Conservation (phyloP, 2,113 vertebrate species). For the Crotalus viridis region DNA sequence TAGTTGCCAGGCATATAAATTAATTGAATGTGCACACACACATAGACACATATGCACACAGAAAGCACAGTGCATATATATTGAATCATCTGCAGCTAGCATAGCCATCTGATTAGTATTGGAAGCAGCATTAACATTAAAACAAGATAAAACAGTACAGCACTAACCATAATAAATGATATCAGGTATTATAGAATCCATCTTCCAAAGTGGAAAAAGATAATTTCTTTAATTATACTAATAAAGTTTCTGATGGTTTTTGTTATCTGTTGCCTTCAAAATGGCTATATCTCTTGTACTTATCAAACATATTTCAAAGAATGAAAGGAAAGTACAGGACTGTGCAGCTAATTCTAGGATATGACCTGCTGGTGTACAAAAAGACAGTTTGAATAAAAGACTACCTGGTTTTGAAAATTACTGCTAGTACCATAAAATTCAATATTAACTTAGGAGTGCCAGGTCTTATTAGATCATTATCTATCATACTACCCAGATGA, state of each 20-base stretch:
- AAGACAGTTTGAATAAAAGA: not conserved
- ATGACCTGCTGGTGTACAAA: not conserved
- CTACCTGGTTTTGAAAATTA: not conserved
- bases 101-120: not conserved
- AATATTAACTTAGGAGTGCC: not conserved
- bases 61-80: not conserved
- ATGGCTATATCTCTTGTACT: not conserved
- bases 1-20: not conserved
- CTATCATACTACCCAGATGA: not conserved
- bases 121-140: not conserved
- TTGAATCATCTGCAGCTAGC: not conserved
- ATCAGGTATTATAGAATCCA: not conserved
- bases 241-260: not conserved
- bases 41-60: not conserved
- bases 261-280: not conserved
- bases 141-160: not conserved
- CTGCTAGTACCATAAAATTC: not conserved
- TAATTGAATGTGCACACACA: not conserved
- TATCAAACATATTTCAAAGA: not conserved
- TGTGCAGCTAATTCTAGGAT: not conserved
- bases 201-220: not conserved
- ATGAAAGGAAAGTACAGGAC: not conserved
- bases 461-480: not conserved
- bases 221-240: not conserved
- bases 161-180: not conserved